Percentiles rank a stretch among this genome's conserved stretches.
Evolutionary conservation across 2,888 invertebrate species (phyloP).

Genomic region (Camponotus fellah): DNA sequence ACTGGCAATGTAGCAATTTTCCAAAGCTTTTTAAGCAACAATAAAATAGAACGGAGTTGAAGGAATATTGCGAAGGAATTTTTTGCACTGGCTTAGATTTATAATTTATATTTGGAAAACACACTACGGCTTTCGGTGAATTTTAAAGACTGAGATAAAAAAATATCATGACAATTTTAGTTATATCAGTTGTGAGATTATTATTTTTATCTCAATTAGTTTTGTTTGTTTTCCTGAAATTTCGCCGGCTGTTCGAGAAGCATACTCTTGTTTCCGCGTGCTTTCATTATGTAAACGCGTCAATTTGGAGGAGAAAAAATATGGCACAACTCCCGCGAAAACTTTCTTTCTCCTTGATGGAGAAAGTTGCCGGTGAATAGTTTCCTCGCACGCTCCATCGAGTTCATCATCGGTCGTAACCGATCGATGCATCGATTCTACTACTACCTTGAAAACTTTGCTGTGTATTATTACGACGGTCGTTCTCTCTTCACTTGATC

Average conservation of each 20-base stretch:
- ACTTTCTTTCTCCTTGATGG: slow-evolving; percentile 28
- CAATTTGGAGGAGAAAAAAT: slow-evolving; percentile 27
- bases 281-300: slow-evolving; percentile 39
- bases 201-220: not conserved
- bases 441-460: slow-evolving; percentile 35
- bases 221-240: slow-evolving; percentile 14
- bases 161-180: not conserved
- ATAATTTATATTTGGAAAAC: not conserved
- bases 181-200: not conserved
- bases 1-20: slow-evolving; percentile 9
- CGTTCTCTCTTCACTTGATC: not conserved
- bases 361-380: slow-evolving; percentile 28
- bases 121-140: not conserved
- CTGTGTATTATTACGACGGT: slow-evolving; percentile 50
- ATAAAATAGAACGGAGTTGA: not conserved
- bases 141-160: not conserved
- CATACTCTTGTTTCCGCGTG: not conserved
- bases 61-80: not conserved
- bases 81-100: not conserved
- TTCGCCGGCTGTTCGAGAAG: not conserved
- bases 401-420: slow-evolving; percentile 68
- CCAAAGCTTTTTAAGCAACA: not conserved
- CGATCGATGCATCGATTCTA: slow-evolving; percentile 70
- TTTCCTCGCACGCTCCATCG: slow-evolving; percentile 31
- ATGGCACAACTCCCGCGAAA: slow-evolving; percentile 25